phyloP scores from a whole-genome alignment of 2,113 vertebrate species.

The Gorilla gorilla region DNA sequence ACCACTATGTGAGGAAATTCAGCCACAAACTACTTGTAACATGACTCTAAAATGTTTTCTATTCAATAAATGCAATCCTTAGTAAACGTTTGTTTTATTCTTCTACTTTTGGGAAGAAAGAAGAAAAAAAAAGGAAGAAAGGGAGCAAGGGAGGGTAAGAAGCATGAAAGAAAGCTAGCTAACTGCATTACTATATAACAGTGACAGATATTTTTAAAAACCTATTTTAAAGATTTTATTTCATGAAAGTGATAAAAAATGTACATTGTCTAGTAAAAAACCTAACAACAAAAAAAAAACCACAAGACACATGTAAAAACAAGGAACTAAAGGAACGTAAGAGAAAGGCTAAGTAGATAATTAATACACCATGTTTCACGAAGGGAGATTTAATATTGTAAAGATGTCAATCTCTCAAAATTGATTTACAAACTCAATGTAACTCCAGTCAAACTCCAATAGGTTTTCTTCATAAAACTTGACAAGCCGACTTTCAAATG shows the following conservation, averaged over 20 bases:
- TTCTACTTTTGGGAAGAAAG: neutral
- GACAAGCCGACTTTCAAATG: neutral
- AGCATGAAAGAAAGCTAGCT: neutral
- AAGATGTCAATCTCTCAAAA: neutral
- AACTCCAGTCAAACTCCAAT: neutral
- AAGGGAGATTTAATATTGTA: neutral
- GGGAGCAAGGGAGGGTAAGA: neutral
- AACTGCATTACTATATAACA: neutral
- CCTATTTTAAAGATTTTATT: neutral
- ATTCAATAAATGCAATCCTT: neutral
- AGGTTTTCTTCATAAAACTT: neutral
- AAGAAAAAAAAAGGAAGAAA: neutral
- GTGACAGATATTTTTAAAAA: neutral
- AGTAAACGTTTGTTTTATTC: neutral
- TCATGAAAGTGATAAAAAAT: neutral
- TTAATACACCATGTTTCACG: neutral
- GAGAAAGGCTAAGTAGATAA: neutral
- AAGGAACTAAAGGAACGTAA: neutral
- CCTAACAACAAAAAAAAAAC: neutral
- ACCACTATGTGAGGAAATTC: neutral
- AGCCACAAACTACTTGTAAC: neutral
- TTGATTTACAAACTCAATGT: neutral
- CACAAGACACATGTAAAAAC: neutral
- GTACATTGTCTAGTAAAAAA: neutral
- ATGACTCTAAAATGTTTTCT: neutral